Evolutionary conservation across 64 coral and sea anemone species (phyloP), one percentile per base, ranked within the genome.

Genomic region (Hydrozoanthus tunicans): DNA sequence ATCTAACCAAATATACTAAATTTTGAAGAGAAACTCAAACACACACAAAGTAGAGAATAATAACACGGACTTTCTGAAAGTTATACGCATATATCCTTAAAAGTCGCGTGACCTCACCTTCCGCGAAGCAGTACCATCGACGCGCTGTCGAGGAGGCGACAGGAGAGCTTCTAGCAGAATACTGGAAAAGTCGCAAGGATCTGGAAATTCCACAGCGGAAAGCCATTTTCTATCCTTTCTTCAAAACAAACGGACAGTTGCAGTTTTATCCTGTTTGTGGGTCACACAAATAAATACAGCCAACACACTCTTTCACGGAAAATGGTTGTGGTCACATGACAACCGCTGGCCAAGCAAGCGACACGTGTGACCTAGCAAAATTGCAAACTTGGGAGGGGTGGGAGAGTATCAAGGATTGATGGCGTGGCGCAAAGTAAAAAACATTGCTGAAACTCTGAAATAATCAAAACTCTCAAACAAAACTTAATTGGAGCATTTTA

Each of bases 141-240:
- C 79, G 79, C 9, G 56, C 27, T 10, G 9, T 64, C 13, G 59
- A 62, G 17, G 64, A 56, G 7, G 58, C 24, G 82, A 56, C 86
- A 7, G 86, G 15, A 56, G 79, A 69, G 25, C 72, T 90, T 52
- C 82, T 84, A 59, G 81, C 27, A 27, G 59, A 68, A 7, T 78
- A 79, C 32, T 64, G 79, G 13, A 91, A 81, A 73, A 83, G 70
- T 20, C 69, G 57, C 57, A 94, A 70, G n/a, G 93, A 85, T 20
- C 72, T 90, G 14, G 93, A 76, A 82, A 85, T 67, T 77, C 88
- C 80, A 91, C 72, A 69, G 58, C 93, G 93, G 53, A 91, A 94
- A 32, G 93, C 93, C 93, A 94, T 94, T 59, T 51, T 9, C 67
- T 74, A 8, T 56, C 53, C 7, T 59, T 88, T 9, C 1, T 11